Evolutionary conservation across 2,797 vertebrate species (phyloP).

Genomic region (Anguilla marmorata): DNA sequence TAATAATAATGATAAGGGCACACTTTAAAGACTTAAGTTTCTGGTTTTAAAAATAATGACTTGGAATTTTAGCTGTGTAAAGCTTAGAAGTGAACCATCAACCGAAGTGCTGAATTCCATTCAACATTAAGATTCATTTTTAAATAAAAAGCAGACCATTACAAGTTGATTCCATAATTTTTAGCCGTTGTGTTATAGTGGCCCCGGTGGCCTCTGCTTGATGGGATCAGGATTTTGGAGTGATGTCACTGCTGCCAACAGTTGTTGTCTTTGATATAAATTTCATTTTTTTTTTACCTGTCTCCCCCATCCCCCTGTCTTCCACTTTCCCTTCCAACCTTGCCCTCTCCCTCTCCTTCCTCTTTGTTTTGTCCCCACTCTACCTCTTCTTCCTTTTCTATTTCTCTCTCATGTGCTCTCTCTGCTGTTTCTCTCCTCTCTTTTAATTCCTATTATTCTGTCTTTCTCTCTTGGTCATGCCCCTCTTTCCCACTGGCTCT

Average conservation of each 20-base stretch:
- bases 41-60: too few relatives aligned
- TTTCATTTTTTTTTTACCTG: not conserved
- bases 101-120: not conserved
- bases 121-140: not conserved
- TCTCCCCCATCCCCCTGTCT: too few relatives aligned
- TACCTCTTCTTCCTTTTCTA: too few relatives aligned
- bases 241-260: not conserved
- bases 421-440: not conserved
- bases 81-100: not conserved
- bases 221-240: slow-evolving; percentile 14
- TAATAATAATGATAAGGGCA: not conserved
- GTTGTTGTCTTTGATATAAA: not conserved
- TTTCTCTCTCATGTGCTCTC: not conserved
- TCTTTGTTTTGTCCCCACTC: not conserved
- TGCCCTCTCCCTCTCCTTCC: not conserved
- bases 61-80: not conserved
- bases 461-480: slow-evolving; percentile 48
- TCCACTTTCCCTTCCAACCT: too few relatives aligned
- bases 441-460: slow-evolving; percentile 31
- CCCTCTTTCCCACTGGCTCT: not conserved
- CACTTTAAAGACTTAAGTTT: not conserved
- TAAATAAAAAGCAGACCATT: not conserved
- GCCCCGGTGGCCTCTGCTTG: not conserved
- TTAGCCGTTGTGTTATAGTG: not conserved
- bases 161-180: not conserved